Evolutionary conservation across 2,113 vertebrate genomes (phyloP).

Genomic region (Asarcornis scutulata): DNA sequence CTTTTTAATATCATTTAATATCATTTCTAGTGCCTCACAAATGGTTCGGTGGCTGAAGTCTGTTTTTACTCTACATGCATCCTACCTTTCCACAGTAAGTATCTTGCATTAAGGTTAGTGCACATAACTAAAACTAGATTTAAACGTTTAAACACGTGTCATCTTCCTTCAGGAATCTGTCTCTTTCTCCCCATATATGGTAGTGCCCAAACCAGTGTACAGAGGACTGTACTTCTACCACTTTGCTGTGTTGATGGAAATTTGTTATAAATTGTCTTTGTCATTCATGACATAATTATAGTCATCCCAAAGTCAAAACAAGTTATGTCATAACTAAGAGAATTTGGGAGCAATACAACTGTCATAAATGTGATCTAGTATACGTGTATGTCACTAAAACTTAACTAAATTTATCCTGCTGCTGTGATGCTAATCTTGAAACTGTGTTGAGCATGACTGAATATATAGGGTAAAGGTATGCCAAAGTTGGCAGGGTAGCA

Average conservation of each 20-base stretch:
- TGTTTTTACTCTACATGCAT: constrained; percentile 90
- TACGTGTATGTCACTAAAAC: background rate
- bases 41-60: constrained; percentile 95
- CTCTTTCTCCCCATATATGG: background rate
- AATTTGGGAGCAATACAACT: background rate
- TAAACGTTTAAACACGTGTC: background rate
- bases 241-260: background rate
- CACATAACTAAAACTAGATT: background rate
- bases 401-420: background rate
- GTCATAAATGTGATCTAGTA: background rate
- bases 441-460: background rate
- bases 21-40: constrained; percentile 81
- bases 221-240: background rate
- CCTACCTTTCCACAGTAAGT: constrained; percentile 95
- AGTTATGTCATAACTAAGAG: background rate
- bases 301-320: background rate
- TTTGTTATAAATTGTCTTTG: background rate
- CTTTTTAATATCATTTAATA: background rate
- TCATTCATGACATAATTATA: background rate
- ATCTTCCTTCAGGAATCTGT: background rate
- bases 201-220: background rate
- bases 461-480: background rate
- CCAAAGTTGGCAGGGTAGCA: background rate
- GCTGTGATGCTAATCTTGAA: background rate
- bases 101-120: background rate